These are phyloP conservation scores for Eupristina koningsbergeri DNA, from an alignment of 1,140 invertebrate genomes.

Conservation along the genomic window DNA sequence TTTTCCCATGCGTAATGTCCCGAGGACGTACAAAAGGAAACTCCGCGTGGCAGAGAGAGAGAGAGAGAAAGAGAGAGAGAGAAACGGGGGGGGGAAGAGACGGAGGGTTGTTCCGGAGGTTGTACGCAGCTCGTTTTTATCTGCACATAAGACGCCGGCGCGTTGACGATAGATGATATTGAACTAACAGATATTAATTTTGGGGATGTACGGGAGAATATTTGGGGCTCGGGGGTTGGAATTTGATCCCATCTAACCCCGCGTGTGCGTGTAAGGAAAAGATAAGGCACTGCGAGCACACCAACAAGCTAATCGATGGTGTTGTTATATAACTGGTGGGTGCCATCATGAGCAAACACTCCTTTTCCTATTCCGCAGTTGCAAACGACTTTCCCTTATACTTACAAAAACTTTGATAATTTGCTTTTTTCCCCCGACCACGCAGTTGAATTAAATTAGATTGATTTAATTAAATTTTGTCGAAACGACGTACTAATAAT, in stretches of 20 bases:
- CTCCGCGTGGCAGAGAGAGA: not conserved
- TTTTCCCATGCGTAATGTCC: constrained; percentile 29
- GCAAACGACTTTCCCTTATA: not conserved
- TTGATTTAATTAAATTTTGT: not conserved
- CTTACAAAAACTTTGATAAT: constrained; percentile 40
- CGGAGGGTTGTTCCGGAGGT: not conserved
- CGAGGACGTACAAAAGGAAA: constrained; percentile 15
- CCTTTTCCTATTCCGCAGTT: constrained; percentile 33
- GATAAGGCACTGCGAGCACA: constrained; percentile 65
- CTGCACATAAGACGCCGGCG: constrained; percentile 45
- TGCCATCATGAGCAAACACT: constrained; percentile 37
- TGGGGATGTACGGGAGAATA: constrained; percentile 66
- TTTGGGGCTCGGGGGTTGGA: constrained; percentile 64
- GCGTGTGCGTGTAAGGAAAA: constrained; percentile 65
- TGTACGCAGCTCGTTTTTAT: not conserved
- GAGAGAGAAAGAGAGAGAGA: not conserved
- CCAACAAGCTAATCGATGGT: constrained; percentile 65
- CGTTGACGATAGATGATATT: constrained; percentile 65
- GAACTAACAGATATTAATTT: constrained; percentile 72
- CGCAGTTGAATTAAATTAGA: not conserved
- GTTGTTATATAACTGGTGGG: constrained; percentile 49
- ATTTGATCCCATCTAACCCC: constrained; percentile 58
- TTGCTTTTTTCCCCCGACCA: not conserved
- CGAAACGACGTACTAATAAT: not conserved
- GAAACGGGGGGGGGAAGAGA: not conserved